Percentiles rank a stretch among this genome's conserved stretches.
Evolutionary conservation across 1,140 invertebrate species (phyloP).

Genomic region (Caerostris extrusa): DNA sequence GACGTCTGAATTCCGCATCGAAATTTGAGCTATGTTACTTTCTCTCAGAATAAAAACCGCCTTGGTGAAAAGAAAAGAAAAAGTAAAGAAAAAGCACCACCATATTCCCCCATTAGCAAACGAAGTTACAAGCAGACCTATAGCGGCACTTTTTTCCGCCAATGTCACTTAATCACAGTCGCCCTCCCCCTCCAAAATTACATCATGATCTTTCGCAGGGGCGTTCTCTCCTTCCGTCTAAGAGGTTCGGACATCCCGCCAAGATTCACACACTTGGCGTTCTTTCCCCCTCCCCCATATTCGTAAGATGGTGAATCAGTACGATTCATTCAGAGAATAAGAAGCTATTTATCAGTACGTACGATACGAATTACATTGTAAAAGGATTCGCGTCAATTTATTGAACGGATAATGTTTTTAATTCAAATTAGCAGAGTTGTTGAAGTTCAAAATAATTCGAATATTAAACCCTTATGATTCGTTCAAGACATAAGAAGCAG

Average conservation of each 20-base stretch:
- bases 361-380: no score
- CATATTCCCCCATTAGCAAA: background rate
- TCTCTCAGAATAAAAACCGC: background rate
- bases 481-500: no score
- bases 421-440: no score
- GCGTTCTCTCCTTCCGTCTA: background rate
- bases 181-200: background rate
- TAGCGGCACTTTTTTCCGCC: background rate
- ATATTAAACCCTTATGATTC: no score
- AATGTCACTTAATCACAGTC: conserved; percentile 24
- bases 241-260: conserved; percentile 47
- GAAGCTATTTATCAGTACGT: no score
- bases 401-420: no score
- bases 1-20: background rate
- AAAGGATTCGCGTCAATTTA: no score
- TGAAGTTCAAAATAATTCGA: no score
- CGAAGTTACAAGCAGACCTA: background rate
- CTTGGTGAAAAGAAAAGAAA: background rate
- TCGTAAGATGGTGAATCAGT: no score
- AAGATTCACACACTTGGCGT: background rate
- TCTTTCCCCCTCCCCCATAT: background rate
- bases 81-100: background rate
- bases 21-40: background rate
- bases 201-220: conserved; percentile 13
- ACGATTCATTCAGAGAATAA: no score